Conservation (phyloP, 2,113 vertebrate genomes). For the Plotosus lineatus region DNA sequence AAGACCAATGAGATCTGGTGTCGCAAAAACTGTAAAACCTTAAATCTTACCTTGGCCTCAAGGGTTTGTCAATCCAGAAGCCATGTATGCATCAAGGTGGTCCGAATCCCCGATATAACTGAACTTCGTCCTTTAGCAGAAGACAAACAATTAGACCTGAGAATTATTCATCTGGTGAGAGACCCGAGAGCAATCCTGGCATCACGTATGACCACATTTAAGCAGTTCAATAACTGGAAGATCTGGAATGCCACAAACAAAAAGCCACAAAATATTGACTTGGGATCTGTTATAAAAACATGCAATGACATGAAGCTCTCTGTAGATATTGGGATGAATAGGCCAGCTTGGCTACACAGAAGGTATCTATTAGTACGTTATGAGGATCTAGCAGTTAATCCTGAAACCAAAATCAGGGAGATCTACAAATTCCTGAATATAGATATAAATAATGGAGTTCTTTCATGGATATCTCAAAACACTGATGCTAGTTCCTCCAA, state of each 20-base stretch:
- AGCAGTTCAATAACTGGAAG: slow-evolving; percentile 75
- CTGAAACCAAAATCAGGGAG: slow-evolving; percentile 67
- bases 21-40: slow-evolving; percentile 66
- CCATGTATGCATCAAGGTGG: slow-evolving; percentile 75
- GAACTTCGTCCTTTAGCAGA: slow-evolving; percentile 74
- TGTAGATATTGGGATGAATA: slow-evolving; percentile 65
- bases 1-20: slow-evolving; percentile 70
- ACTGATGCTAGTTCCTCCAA: slow-evolving; percentile 66
- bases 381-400: slow-evolving; percentile 76
- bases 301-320: slow-evolving; percentile 75
- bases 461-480: slow-evolving; percentile 73
- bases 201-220: slow-evolving; percentile 75
- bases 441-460: slow-evolving; percentile 68
- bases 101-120: slow-evolving; percentile 74
- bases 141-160: slow-evolving; percentile 77
- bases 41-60: slow-evolving; percentile 76
- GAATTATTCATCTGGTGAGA: slow-evolving; percentile 80
- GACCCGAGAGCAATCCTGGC: slow-evolving; percentile 79
- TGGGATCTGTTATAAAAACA: slow-evolving; percentile 71
- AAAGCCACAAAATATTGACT: slow-evolving; percentile 73
- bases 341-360: slow-evolving; percentile 71
- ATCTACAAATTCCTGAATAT: slow-evolving; percentile 76
- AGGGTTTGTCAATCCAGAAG: slow-evolving; percentile 65
- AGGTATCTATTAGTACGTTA: slow-evolving; percentile 78
- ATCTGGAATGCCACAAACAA: slow-evolving; percentile 77